Conservation (phyloP, 2,797 vertebrate species). For the Decapterus maruadsi region DNA sequence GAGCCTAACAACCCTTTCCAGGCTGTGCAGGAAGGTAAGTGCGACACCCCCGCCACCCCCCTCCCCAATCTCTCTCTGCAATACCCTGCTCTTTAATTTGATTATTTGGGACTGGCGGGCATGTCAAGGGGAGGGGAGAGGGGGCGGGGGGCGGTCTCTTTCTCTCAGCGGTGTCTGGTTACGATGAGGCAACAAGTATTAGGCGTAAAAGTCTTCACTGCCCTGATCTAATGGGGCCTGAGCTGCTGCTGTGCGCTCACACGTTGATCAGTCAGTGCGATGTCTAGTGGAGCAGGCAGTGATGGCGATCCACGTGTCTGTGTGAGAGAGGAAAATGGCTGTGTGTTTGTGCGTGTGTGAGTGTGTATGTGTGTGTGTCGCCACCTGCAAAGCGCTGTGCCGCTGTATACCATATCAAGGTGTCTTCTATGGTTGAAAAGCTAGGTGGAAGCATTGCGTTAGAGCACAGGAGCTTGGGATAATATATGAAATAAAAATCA, state of each 20-base stretch:
- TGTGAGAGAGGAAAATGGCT: conserved; percentile 14
- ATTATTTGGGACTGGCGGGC: conserved; percentile 32
- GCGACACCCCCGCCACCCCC: not conserved
- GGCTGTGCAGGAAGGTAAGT: conserved; percentile 98
- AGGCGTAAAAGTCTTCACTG: conserved; percentile 7
- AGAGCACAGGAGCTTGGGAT: conserved; percentile 46
- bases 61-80: conserved; percentile 3
- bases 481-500: conserved; percentile 40
- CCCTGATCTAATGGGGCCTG: not conserved
- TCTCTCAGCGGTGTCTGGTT: conserved; percentile 7
- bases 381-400: conserved; percentile 44
- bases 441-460: conserved; percentile 83
- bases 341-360: conserved; percentile 19
- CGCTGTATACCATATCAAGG: conserved; percentile 46
- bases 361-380: conserved; percentile 10
- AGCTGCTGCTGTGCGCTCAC: conserved; percentile 31
- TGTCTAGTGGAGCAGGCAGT: not conserved
- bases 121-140: not conserved
- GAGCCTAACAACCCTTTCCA: conserved; percentile 98
- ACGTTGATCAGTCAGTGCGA: conserved; percentile 28
- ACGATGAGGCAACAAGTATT: conserved; percentile 10
- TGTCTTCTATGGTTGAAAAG: conserved; percentile 77
- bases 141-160: not conserved
- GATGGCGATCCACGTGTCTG: conserved; percentile 37
- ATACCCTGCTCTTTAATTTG: conserved; percentile 40